Base-by-base conservation (phyloP, 2,113 vertebrate genomes). In the Lophochroa leadbeateri region DNA sequence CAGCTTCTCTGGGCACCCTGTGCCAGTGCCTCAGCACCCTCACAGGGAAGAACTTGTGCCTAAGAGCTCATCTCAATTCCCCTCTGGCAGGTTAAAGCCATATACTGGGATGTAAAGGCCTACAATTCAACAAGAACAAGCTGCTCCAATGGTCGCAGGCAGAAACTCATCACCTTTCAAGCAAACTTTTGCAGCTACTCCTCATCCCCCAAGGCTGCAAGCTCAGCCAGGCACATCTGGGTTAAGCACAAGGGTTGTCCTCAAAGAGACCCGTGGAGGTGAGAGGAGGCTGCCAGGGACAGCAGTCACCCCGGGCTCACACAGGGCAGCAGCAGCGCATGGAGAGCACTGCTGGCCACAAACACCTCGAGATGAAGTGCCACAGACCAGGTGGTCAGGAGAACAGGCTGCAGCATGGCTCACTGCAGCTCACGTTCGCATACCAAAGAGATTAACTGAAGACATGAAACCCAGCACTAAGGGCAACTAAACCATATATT, bases 131-230 rank as follows among this genome's bases (percentile, higher is more conserved):
- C 17, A 17, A 2, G 4, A 63, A 82, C 11, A 63, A 64, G n/a
- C 29, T 52, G 12, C 41, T 64, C 27, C 1, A 0, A 0, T 11
- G 43, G 11, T 44, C 1, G 0, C 1, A 0, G 28, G 37, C 35
- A 65, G 41, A 43, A 67, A 61, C 6, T 7, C 53, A 52, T 18
- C 11, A 33, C 57, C 7, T 7, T 7, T n/a, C 65, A 76, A 44
- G 24, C 13, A 49, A 81, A 53, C 2, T 17, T 20, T 17, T 65
- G 46, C 50, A 82, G 64, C 70, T 61, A 5, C 35, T 46, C 57
- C 63, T 68, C 46, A 55, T 31, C 14, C 33, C 10, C 1, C 24
- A 14, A 1, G 0, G 3, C 41, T 20, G 29, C 52, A 15, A 50
- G 47, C 61, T 19, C 47, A 67, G 52, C 14, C 39, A 29, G 47